A percentile compares a stretch with the other conserved stretches of the same genome.
Evolutionary conservation across 2,113 vertebrate species (phyloP).

Genomic region (Isichthys henryi): DNA sequence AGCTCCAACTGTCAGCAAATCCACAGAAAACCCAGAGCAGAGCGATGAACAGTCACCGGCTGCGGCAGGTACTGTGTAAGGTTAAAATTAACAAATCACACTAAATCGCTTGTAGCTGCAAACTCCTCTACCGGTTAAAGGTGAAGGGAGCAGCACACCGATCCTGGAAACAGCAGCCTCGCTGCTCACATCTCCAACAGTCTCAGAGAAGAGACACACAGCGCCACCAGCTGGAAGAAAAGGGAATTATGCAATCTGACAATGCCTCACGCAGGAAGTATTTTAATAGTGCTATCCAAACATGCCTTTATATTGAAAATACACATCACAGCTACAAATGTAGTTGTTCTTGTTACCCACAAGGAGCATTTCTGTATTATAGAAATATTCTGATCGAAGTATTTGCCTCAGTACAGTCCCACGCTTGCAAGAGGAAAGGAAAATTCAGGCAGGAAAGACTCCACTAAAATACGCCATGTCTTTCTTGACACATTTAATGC

Average conservation of each 20-base stretch:
- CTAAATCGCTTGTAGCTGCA: background rate
- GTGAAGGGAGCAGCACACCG: background rate
- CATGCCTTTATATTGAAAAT: background rate
- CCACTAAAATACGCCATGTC: background rate
- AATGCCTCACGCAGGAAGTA: background rate
- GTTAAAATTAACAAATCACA: conserved; percentile 1
- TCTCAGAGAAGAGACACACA: background rate
- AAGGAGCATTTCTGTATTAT: background rate
- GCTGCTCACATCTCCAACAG: background rate
- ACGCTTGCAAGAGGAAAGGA: background rate
- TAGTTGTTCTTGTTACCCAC: background rate
- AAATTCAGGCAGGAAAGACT: background rate
- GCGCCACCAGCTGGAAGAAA: background rate
- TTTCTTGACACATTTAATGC: background rate
- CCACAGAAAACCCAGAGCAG: background rate
- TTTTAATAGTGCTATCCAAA: background rate
- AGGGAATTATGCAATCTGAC: background rate
- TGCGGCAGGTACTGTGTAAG: background rate
- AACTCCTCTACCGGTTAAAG: background rate
- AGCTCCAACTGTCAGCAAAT: background rate
- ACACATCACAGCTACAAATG: background rate
- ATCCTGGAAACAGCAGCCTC: background rate
- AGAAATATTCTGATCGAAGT: background rate
- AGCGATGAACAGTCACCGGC: background rate
- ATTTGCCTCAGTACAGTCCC: background rate